Base-by-base conservation (phyloP, 2,797 vertebrate genomes). In the Perodicticus potto region DNA sequence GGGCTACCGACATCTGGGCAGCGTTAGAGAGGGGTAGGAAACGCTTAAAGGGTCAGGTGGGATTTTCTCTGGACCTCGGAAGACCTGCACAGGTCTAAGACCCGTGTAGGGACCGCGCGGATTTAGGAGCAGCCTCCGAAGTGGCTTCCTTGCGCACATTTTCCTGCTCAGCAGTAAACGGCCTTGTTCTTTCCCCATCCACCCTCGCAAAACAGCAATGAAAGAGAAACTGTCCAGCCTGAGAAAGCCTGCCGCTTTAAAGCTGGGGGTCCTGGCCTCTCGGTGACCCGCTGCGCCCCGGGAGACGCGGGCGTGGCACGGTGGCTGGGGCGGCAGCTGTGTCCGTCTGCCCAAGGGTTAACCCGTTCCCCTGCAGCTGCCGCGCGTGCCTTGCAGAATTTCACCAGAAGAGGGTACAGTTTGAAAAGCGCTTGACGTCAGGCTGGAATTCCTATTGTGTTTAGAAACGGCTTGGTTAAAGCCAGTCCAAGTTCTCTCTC, bases 331-430 rank as follows among this genome's bases (percentile, higher is more conserved):
- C 34, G 1, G 81, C 89, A 16, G 65, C 86, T 7, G 82, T 32
- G 86, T 70, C 25, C 11, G 74, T 34, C 78, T 53, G 96, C 89
- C 95, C 93, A 77, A 86, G 94, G 93, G 95, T 97, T 97, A 98
- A 95, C 86, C 78, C 17, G 49, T 92, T 95, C 95, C 91, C 96
- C 90, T 67, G 86, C 96, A 89, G 96, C 97, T 63, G 93, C 85
- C 43, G 76, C 93, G 89, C 94, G 59, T 98, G 98, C 97, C 97
- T 96, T 98, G 97, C 98, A 95, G 96, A 69, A 43, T 98, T 97
- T 98, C 98, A 86, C 98, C 98, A 98, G 98, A 98, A 99, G 98
- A 98, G 99, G 98, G 98, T 97, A 98, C 97, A 97, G 96, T 98
- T 96, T 95, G 97, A 96, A 98, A 98, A 97, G 98, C 96, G 91